These are phyloP conservation scores for Microcebus jonahi DNA, from an alignment of 2,113 vertebrate genomes.

Conservation along the genomic window DNA sequence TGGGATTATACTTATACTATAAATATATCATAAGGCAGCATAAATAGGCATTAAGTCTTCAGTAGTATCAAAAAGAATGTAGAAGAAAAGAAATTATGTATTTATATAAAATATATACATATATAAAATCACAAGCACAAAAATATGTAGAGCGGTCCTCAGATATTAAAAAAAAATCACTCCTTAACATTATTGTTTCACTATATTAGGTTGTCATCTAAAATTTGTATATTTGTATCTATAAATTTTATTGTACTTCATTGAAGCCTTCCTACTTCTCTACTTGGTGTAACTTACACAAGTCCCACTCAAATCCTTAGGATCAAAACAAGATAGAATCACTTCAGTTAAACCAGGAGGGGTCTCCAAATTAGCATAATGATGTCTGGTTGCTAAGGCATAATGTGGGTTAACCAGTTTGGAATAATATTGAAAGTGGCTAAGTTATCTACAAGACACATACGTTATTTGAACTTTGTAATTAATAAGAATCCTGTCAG, in stretches of 20 bases:
- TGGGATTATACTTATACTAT: background rate
- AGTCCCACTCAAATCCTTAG: no score
- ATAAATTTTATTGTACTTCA: background rate
- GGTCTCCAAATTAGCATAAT: background rate
- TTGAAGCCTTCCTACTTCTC: background rate
- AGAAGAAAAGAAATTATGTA: background rate
- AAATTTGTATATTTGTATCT: background rate
- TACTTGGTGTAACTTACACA: no score
- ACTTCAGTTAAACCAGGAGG: background rate
- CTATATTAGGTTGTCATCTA: background rate
- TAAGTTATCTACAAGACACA: background rate
- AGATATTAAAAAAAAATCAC: background rate
- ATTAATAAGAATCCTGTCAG: background rate
- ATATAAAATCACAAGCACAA: background rate
- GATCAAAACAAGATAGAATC: background rate
- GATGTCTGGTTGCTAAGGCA: background rate
- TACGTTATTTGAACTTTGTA: background rate
- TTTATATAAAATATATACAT: background rate
- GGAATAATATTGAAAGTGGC: background rate
- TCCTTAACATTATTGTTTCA: background rate
- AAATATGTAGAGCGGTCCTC: background rate
- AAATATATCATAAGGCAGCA: background rate
- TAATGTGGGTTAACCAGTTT: background rate
- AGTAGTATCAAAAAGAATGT: background rate
- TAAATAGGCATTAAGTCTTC: background rate